Conservation (phyloP, 2,113 vertebrate genomes). For the Actinemys pallida region DNA sequence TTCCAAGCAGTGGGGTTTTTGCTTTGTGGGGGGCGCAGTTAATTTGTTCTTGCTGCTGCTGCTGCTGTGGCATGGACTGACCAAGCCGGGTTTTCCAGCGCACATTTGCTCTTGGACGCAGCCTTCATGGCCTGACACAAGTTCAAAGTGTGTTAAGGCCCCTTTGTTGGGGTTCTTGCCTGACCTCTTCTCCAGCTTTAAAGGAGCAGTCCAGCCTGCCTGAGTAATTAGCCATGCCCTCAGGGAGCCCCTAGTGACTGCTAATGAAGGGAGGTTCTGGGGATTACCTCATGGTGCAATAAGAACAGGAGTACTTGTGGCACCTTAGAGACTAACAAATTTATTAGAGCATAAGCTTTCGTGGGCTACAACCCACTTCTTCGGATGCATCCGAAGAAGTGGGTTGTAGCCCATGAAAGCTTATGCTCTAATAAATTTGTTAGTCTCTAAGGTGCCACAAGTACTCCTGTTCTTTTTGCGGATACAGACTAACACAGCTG, state of each 20-base stretch:
- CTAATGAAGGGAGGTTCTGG: background rate
- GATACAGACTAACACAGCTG: too few species aligned
- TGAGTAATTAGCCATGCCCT: background rate
- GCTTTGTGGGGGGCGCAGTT: background rate
- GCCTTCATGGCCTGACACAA: background rate
- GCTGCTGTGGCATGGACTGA: background rate
- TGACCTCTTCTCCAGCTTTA: background rate
- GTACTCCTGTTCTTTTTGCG: too few species aligned
- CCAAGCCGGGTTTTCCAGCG: background rate
- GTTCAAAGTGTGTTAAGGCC: background rate
- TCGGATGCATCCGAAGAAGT: too few species aligned
- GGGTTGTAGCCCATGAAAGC: too few species aligned
- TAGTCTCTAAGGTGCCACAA: too few species aligned
- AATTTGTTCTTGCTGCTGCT: background rate
- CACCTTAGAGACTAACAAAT: too few species aligned
- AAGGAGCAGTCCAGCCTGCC: background rate
- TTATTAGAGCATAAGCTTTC: too few species aligned
- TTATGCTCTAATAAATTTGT: too few species aligned
- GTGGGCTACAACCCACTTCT: too few species aligned
- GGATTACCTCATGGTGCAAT: background rate
- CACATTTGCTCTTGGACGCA: background rate
- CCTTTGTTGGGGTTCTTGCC: background rate
- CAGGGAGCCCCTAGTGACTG: background rate
- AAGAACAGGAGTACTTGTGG: too few species aligned
- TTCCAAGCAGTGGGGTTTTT: background rate